phyloP scores from a whole-genome alignment of 2,888 invertebrate genomes.

The Pollenia griseotomentosa region DNA sequence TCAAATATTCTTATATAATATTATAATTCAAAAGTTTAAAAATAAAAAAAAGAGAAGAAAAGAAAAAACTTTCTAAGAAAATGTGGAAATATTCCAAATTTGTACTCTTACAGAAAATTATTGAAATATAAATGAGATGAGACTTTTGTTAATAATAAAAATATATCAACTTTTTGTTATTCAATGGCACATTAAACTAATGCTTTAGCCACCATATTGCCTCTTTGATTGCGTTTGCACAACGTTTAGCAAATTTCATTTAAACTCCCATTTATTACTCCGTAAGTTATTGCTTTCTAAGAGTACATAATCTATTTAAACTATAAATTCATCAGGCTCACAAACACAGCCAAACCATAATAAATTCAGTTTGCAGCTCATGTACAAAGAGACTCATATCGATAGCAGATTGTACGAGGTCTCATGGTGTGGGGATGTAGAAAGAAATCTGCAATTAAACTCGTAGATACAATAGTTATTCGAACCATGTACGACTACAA shows the following conservation, averaged over 20 bases:
- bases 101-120: no score
- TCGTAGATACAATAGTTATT: constrained; percentile 59
- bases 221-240: constrained; percentile 1
- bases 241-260: constrained; percentile 28
- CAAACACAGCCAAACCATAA: constrained; percentile 10
- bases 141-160: no score
- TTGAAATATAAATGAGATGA: no score
- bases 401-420: not conserved
- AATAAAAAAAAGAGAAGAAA: no score
- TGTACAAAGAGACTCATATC: not conserved
- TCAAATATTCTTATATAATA: no score
- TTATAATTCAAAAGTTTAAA: no score
- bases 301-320: constrained; percentile 56
- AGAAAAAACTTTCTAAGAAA: no score
- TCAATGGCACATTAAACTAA: not conserved
- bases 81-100: no score
- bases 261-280: constrained; percentile 48
- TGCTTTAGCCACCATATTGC: not conserved
- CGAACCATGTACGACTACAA: constrained; percentile 65
- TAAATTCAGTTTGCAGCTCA: constrained; percentile 33
- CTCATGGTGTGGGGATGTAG: constrained; percentile 1
- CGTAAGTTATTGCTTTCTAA: constrained; percentile 56
- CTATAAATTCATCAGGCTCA: constrained; percentile 57
- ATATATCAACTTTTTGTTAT: not conserved
- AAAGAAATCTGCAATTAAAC: constrained; percentile 50